Evolutionary conservation across 2,797 vertebrate genomes (phyloP), one percentile per base, ranked within the genome.

Genomic region (Acrocephalus scirpaceus): DNA sequence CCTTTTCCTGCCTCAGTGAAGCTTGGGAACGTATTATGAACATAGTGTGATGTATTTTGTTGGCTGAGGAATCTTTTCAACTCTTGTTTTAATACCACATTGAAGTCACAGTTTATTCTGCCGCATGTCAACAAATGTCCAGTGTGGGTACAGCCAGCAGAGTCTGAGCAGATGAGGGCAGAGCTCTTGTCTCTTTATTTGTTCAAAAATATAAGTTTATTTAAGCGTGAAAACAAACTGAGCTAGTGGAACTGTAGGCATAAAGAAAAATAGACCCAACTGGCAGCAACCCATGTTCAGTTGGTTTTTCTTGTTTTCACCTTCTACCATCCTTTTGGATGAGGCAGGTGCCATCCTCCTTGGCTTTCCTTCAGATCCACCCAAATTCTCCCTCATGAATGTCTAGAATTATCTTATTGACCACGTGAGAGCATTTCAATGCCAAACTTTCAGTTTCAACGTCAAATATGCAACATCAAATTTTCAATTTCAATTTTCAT

Each of bases 31-130:
- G 4, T 61, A 40, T 29, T 40, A 40, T 61, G 36, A 40, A 61
- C 0, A 3, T 57, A 13, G 18, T 26, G 26, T 14, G 13, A 45
- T 0, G 0, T 10, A 36, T 25, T 17, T 53, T 23, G 38, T 53
- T 47, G 53, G 23, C n/a, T 51, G 58, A 76, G 36, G 42, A 75
- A 56, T 19, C 16, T 30, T 54, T 62, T 26, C 50, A 62, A 7
- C 27, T 60, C 32, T 66, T n/a, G 40, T 9, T 40, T 74, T 72
- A 26, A 38, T 27, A 61, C 14, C 7, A 69, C 32, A 25, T 11
- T 3, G 3, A 79, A 94, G 48, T 30, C 47, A 80, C 6, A 23
- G 12, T 60, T 79, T 50, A 57, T 56, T 72, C 21, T 82, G 40
- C 54, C 69, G 27, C 10, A 30, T 5, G 11, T 21, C 54, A 88